Evolutionary conservation across 2,888 invertebrate species (phyloP).

Genomic region (Drosophila meridiana): DNA sequence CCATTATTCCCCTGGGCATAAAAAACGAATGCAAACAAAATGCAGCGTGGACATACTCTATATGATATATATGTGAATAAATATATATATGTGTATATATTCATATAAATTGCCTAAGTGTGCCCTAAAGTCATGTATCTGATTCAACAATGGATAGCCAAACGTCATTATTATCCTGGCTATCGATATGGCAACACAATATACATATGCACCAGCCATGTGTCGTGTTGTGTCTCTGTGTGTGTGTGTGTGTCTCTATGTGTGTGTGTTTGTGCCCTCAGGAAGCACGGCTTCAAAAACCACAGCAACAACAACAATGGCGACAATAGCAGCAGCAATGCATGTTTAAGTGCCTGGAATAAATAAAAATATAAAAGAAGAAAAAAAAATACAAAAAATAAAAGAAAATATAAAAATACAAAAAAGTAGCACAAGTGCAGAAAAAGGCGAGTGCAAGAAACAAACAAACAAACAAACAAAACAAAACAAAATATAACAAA

Average conservation of each 20-base stretch:
- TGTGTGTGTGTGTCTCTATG: not conserved
- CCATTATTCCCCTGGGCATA: not conserved
- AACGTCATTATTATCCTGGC: slow-evolving; percentile 37
- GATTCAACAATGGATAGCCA: slow-evolving; percentile 12
- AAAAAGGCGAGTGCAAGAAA: slow-evolving; percentile 62
- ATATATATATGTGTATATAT: not conserved
- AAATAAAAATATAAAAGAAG: slow-evolving; percentile 40
- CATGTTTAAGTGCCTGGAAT: slow-evolving; percentile 62
- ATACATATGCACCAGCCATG: slow-evolving; percentile 10
- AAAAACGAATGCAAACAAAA: slow-evolving; percentile 13
- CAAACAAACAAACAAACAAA: slow-evolving; percentile 55
- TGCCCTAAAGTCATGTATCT: slow-evolving; percentile 41
- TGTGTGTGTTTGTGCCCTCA: slow-evolving; percentile 12
- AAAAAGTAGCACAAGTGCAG: slow-evolving; percentile 46
- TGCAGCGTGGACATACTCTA: not conserved
- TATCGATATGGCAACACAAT: slow-evolving; percentile 38
- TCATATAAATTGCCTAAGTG: slow-evolving; percentile 9
- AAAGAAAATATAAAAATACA: slow-evolving; percentile 22
- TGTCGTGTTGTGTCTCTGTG: not conserved
- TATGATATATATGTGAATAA: not conserved
- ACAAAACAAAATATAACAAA: slow-evolving; percentile 38
- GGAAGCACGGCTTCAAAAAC: slow-evolving; percentile 15
- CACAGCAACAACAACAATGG: slow-evolving; percentile 24
- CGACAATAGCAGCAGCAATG: slow-evolving; percentile 24
- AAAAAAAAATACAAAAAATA: slow-evolving; percentile 10